phyloP scores from a whole-genome alignment of 2,888 invertebrate genomes.

The Melanchra persicariae region DNA sequence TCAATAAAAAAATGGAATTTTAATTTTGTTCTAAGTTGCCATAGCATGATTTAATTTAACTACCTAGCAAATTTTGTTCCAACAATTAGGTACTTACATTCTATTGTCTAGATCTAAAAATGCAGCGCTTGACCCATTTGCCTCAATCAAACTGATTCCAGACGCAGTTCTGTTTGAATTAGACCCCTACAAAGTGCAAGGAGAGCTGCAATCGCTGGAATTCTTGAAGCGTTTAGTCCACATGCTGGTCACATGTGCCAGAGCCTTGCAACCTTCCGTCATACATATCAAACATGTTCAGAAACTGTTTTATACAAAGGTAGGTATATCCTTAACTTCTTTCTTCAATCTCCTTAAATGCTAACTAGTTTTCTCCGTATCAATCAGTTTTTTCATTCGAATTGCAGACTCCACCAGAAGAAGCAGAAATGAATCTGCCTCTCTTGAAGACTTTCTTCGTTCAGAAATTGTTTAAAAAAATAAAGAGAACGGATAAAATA shows the following conservation, averaged over 20 bases:
- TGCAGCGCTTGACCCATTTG: too few species aligned
- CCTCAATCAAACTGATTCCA: slow-evolving; percentile 57
- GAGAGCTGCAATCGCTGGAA: slow-evolving; percentile 60
- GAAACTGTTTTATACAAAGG: slow-evolving; percentile 78
- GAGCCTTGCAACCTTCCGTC: slow-evolving; percentile 78
- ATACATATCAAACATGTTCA: slow-evolving; percentile 79
- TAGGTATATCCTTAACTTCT: slow-evolving; percentile 40
- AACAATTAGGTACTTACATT: too few species aligned
- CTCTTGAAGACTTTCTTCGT: slow-evolving; percentile 71
- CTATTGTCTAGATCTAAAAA: too few species aligned
- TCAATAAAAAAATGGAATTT: too few species aligned
- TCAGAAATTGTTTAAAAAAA: slow-evolving; percentile 73
- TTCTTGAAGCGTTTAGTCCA: slow-evolving; percentile 69
- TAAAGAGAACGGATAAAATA: slow-evolving; percentile 77
- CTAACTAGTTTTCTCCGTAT: neutral
- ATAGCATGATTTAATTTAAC: too few species aligned
- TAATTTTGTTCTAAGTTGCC: too few species aligned
- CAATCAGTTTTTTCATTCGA: neutral
- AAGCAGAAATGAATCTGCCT: slow-evolving; percentile 66
- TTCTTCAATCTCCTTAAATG: neutral
- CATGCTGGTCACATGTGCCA: slow-evolving; percentile 73
- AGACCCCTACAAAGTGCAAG: slow-evolving; percentile 68
- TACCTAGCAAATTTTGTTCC: neutral
- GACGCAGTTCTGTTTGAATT: slow-evolving; percentile 81
- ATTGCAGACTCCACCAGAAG: slow-evolving; percentile 72